Conservation (phyloP, 2,113 vertebrate species). For the Ammodytes dubius region DNA sequence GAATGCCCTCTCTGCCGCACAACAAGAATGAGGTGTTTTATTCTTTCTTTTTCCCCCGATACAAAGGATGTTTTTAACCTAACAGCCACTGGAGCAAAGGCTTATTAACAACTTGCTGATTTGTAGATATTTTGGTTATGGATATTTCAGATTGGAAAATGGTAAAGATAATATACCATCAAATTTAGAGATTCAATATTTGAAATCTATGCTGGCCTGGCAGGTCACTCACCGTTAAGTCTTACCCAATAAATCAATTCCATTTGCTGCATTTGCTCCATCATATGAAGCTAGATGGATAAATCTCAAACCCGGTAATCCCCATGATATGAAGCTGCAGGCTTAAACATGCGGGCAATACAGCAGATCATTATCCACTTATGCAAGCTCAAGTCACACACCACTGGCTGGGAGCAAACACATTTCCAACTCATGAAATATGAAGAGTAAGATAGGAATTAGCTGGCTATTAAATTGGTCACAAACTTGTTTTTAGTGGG, state of each 20-base stretch:
- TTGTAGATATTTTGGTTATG: neutral
- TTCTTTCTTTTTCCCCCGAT: neutral
- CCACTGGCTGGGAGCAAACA: neutral
- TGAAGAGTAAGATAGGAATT: too few relatives aligned
- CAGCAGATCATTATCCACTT: neutral
- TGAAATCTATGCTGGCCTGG: neutral
- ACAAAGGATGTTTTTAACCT: constrained; percentile 17
- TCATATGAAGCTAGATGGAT: neutral
- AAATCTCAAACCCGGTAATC: neutral
- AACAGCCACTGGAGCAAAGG: constrained; percentile 14
- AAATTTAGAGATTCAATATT: neutral
- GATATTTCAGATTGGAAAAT: constrained; percentile 17
- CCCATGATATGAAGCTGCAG: neutral
- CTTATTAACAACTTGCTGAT: constrained; percentile 14
- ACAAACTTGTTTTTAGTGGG: too few relatives aligned
- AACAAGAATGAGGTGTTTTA: constrained; percentile 34
- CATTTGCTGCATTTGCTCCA: neutral
- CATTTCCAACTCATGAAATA: neutral
- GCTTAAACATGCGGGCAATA: constrained; percentile 1
- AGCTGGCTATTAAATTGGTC: neutral
- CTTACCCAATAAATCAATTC: neutral
- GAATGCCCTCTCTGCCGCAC: constrained; percentile 24
- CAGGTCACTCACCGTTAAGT: neutral
- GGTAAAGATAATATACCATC: neutral
- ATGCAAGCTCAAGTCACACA: constrained; percentile 1